Percentiles rank a stretch among this genome's conserved stretches.
These are phyloP conservation scores for Microcebus ravelobensis DNA, from an alignment of 2,113 vertebrate species.

Conservation along the genomic window DNA sequence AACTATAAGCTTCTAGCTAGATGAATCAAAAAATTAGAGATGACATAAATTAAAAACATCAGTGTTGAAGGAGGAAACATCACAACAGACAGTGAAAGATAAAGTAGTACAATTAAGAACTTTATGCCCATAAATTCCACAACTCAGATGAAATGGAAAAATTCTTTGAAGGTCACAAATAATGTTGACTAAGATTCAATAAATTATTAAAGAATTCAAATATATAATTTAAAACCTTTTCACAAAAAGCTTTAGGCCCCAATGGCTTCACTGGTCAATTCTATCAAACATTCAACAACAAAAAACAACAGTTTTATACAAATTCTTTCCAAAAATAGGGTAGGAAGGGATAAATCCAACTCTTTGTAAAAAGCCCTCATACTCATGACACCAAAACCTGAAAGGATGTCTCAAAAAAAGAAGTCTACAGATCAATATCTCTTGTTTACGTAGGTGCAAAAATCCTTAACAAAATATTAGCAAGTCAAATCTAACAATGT, in stretches of 20 bases:
- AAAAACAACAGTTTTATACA: not conserved
- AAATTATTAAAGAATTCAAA: not conserved
- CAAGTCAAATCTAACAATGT: not conserved
- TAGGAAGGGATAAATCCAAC: not conserved
- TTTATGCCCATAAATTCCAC: not conserved
- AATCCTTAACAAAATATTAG: not conserved
- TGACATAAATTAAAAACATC: not conserved
- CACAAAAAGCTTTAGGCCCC: not conserved
- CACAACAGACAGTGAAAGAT: not conserved
- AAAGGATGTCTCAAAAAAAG: not conserved
- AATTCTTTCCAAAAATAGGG: not conserved
- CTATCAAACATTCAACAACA: not conserved
- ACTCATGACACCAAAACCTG: not conserved
- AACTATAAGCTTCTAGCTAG: constrained; percentile 17
- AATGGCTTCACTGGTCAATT: not conserved
- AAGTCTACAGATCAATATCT: not conserved
- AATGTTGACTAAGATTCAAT: not conserved
- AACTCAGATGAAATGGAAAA: not conserved
- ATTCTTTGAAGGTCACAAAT: not conserved
- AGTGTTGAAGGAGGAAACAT: not conserved
- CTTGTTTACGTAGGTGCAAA: not conserved
- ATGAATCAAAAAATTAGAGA: not conserved
- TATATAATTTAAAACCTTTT: not conserved
- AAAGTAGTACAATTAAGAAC: not conserved
- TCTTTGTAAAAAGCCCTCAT: not conserved